Evolutionary conservation across 2,797 vertebrate genomes (phyloP).

Genomic region (Luscinia luscinia): DNA sequence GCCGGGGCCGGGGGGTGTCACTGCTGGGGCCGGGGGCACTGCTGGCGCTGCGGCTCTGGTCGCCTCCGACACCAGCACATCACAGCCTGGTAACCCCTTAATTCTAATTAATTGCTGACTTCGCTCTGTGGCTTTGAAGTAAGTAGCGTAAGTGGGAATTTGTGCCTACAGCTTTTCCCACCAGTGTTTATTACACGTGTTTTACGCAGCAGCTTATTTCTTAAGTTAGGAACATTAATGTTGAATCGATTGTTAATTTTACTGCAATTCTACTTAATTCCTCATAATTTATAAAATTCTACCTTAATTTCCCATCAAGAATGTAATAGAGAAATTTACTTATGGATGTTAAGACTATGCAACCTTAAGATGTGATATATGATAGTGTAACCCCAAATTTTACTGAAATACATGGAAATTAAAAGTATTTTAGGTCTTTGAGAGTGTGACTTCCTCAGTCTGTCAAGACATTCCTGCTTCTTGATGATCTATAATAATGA

Average conservation of each 20-base stretch:
- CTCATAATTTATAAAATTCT: neutral
- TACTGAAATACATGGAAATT: neutral
- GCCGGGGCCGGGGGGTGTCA: no score
- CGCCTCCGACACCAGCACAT: fast-evolving
- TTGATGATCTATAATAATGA: neutral
- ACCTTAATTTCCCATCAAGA: neutral
- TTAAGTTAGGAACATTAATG: neutral
- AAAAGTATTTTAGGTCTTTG: neutral
- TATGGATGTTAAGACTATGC: fast-evolving
- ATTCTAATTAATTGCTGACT: neutral
- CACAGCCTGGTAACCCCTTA: neutral
- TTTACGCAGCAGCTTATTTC: neutral
- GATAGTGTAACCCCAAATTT: neutral
- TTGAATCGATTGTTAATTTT: neutral
- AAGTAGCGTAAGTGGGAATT: neutral
- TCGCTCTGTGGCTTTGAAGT: neutral
- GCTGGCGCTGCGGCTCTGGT: fast-evolving
- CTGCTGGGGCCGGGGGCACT: neutral
- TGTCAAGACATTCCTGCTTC: neutral
- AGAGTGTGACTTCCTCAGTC: neutral
- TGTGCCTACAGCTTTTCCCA: neutral
- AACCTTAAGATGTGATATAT: neutral
- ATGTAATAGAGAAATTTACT: neutral
- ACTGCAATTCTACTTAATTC: neutral
- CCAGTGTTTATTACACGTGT: neutral